A percentile compares a stretch with the other conserved stretches of the same genome.
These are phyloP conservation scores for Ormyrus pomaceus DNA, from an alignment of 2,888 invertebrate species.

Conservation along the genomic window DNA sequence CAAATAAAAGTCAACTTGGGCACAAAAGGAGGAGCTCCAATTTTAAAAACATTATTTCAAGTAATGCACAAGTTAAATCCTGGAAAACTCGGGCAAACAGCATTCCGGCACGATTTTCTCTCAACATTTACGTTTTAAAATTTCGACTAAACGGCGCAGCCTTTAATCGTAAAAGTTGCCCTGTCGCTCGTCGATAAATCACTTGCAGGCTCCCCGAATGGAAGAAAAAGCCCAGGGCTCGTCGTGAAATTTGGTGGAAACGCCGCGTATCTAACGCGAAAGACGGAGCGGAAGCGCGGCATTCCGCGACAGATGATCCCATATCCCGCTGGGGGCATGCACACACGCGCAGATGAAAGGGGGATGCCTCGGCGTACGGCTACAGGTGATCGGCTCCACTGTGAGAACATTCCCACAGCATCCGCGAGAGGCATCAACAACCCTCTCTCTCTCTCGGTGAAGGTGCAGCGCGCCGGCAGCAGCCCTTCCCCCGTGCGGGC, in stretches of 20 bases:
- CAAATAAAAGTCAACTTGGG: neutral
- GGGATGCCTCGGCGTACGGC: slow-evolving; percentile 58
- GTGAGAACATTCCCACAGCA: slow-evolving; percentile 74
- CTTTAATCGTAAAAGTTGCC: too few relatives aligned
- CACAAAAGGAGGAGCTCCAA: too few relatives aligned
- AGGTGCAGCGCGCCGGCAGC: too few relatives aligned
- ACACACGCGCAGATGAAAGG: slow-evolving; percentile 44
- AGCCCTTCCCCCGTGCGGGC: slow-evolving; percentile 15
- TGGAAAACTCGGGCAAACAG: too few relatives aligned
- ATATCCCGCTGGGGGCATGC: slow-evolving; percentile 59
- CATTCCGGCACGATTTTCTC: too few relatives aligned
- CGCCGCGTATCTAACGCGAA: neutral
- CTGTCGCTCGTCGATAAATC: too few relatives aligned
- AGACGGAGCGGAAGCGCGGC: neutral
- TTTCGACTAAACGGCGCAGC: too few relatives aligned
- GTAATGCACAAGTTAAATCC: too few relatives aligned
- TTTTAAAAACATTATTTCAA: too few relatives aligned
- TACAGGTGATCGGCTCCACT: slow-evolving; percentile 71
- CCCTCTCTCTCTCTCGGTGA: slow-evolving; percentile 16
- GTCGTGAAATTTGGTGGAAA: neutral
- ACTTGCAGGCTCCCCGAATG: too few relatives aligned
- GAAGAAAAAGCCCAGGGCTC: too few relatives aligned
- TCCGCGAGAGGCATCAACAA: slow-evolving; percentile 54
- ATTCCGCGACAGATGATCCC: slow-evolving; percentile 59
- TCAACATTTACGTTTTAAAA: too few relatives aligned